Evolutionary conservation across 2,797 vertebrate genomes (phyloP).

Genomic region (Choloepus didactylus): DNA sequence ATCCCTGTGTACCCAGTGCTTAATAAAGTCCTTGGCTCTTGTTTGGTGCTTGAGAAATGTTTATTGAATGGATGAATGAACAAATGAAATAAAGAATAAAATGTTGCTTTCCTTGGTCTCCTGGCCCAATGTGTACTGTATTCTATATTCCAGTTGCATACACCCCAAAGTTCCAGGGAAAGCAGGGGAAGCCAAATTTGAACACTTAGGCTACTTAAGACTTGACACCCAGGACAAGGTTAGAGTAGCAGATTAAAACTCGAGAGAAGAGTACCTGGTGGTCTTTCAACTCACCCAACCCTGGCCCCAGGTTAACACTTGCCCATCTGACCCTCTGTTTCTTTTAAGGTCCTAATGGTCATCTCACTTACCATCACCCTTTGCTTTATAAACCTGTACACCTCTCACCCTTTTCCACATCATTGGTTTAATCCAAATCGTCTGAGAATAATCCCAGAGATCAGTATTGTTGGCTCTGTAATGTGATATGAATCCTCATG

Average conservation of each 20-base stretch:
- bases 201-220: not conserved
- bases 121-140: not conserved
- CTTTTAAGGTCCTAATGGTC: not conserved
- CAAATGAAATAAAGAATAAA: not conserved
- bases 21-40: not conserved
- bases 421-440: not conserved
- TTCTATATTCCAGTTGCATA: not conserved
- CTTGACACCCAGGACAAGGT: not conserved
- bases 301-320: not conserved
- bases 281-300: not conserved
- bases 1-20: not conserved
- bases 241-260: not conserved
- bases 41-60: not conserved
- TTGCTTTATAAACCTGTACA: accelerated
- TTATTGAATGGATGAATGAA: not conserved
- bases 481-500: not conserved
- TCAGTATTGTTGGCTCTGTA: not conserved
- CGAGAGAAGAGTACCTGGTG: not conserved
- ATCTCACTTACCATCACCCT: accelerated
- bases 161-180: too few species aligned
- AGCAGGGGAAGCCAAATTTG: not conserved
- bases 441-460: not conserved
- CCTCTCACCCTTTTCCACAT: not conserved
- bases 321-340: too few species aligned
- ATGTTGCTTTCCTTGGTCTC: not conserved